A percentile compares a stretch with the other conserved stretches of the same genome.
Conservation (phyloP, 37 sponge, comb jelly and placozoan genomes). For the Ephydatia muelleri region DNA sequence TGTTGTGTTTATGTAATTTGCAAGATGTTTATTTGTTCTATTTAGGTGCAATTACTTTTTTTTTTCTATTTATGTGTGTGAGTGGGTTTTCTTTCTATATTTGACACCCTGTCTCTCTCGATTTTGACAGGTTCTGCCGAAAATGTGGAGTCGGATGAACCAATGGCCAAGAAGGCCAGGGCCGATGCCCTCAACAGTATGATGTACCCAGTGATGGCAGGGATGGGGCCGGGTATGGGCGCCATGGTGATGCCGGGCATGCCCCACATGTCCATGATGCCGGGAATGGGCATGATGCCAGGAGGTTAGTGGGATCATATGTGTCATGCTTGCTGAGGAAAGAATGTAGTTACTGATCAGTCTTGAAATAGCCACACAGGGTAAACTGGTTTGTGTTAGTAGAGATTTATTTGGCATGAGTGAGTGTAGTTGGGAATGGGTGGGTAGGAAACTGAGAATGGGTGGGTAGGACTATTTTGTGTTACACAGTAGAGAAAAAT, state of each 20-base stretch:
- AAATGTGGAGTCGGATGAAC: slow-evolving; percentile 29
- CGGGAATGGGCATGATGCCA: slow-evolving; percentile 14
- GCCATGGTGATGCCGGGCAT: slow-evolving; percentile 45
- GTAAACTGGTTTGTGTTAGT: no score
- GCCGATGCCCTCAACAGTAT: background rate
- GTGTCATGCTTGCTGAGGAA: no score
- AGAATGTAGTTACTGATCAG: background rate
- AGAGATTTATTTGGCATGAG: no score
- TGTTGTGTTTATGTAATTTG: background rate
- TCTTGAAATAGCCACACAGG: slow-evolving; percentile 8
- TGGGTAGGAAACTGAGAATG: no score
- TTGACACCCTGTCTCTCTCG: background rate
- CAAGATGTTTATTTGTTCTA: background rate
- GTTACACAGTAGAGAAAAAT: no score
- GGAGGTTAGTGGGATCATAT: background rate
- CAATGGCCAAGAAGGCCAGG: slow-evolving; percentile 41
- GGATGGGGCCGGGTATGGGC: slow-evolving; percentile 32
- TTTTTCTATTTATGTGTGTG: background rate
- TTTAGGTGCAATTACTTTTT: background rate
- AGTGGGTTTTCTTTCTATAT: background rate
- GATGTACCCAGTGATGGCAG: slow-evolving; percentile 19
- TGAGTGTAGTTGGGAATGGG: no score
- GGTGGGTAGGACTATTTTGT: no score
- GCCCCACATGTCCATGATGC: slow-evolving; percentile 54
- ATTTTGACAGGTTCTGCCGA: background rate